Conservation (phyloP, 2,797 vertebrate genomes). For the Rhynchotus rufescens region DNA sequence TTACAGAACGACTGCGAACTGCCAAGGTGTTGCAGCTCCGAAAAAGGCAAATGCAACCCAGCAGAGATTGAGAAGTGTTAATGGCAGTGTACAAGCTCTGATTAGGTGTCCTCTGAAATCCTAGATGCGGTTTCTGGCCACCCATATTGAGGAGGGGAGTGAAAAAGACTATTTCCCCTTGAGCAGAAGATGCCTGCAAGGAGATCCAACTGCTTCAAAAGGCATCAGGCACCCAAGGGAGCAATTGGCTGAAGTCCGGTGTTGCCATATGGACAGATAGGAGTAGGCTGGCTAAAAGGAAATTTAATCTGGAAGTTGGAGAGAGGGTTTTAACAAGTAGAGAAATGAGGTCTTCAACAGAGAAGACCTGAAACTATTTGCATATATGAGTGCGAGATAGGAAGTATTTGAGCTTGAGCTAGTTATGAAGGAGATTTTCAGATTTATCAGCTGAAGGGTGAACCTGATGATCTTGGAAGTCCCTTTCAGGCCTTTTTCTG, state of each 20-base stretch:
- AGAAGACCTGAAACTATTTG: neutral
- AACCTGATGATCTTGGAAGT: neutral
- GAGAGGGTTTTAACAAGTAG: neutral
- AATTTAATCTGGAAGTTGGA: neutral
- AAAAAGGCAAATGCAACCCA: neutral
- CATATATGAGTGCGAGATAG: too few species aligned
- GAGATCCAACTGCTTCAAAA: rapidly evolving
- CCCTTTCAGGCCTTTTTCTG: neutral
- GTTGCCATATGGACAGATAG: neutral
- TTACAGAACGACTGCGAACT: neutral
- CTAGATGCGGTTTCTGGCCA: neutral
- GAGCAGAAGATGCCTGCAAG: neutral
- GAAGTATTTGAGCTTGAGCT: neutral
- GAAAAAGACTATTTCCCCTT: rapidly evolving
- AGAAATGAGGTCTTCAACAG: neutral
- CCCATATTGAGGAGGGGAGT: rapidly evolving
- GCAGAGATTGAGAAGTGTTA: neutral
- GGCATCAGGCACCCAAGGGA: neutral
- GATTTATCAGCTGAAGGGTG: neutral
- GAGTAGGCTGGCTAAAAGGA: neutral
- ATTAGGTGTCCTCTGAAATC: neutral
- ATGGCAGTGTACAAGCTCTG: neutral
- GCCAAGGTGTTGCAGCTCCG: neutral
- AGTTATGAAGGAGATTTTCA: neutral
- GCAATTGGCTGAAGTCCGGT: neutral